Base-by-base conservation (phyloP, 1,140 invertebrate species). In the Tribolium madens region DNA sequence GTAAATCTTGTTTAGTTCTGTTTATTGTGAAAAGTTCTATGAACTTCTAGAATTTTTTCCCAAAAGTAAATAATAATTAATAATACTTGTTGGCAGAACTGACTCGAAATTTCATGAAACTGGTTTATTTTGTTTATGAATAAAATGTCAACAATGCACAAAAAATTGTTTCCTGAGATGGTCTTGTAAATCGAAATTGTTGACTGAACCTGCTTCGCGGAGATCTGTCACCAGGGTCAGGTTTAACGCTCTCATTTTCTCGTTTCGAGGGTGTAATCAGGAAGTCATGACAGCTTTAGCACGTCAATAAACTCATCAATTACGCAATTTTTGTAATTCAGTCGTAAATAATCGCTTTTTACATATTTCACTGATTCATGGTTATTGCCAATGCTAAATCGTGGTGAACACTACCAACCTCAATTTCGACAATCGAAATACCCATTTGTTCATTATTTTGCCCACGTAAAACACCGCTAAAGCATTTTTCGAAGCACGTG, bases 401-500 rank as follows among this genome's bases (percentile, higher is more conserved):
- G 14, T n/a, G 3, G 13, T 53, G 50, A 17, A 21, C 18, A 7
- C 21, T 53, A 14, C 18, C 13, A 21, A 53, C 50, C 36, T 42
- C 36, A 7, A n/a, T 42, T 42, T 53, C 10, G 14, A 17, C 50
- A 53, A 53, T 17, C 14, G 14, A 15, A 10, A 15, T 14, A 53
- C 4, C 2, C 50, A 53, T 10, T 18, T 18, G 13, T 15, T 68
- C 14, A 17, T 15, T 33, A 64, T 42, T 69, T 7, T 17, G 13
- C n/a, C 64, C 36, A 42, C 36, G 31, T 69, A 14, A 18, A 18
- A 18, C 15, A 13, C 31, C 14, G 42, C 10, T 69, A 46, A 14
- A n/a, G 13, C 15, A n/a, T 14, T 71, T 47, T 46, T 21, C 26
- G 13, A 46, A 71, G 14, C 68, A 71, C 68, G 68, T 71, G 68